Base-by-base conservation (phyloP, 1,140 invertebrate genomes). In the Phortica variegata region DNA sequence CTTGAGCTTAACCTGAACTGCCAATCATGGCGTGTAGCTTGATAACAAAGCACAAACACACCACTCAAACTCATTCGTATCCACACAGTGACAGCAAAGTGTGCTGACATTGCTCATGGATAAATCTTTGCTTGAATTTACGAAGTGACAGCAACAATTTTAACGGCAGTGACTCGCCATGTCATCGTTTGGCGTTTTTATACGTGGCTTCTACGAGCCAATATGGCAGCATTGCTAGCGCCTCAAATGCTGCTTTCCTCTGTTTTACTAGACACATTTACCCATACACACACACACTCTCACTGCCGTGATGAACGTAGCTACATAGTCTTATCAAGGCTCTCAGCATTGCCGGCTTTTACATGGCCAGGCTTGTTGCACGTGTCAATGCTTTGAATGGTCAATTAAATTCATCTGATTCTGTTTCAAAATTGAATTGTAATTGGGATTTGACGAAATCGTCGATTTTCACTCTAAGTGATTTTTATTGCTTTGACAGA, bases 331-430 rank as follows among this genome's bases (percentile, higher is more conserved):
- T 60, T 32, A 45, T 44, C 13, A 41, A 46, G 34, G 39, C 19
- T 21, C n/a, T n/a, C n/a, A n/a, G 43, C 46, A 19, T 18, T 43
- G 38, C 26, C 12, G 26, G 6, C 26, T 29, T 12, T 29, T 29
- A n/a, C n/a, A n/a, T n/a, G 12, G 26, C 42, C 57, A 33, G 42
- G 34, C 47, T 49, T 55, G 48, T 65, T 55, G 55, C 58, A 56
- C 56, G 56, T 66, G 63, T 53, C 63, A 58, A 49, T 68, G 63
- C 54, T 60, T 60, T 68, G 60, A 68, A 68, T 68, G 63, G 65
- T 68, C 63, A 68, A 68, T 68, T 68, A 68, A 68, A 68, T 63
- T 46, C 38, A 51, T 49, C 50, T 47, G 49, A 53, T 56, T 56
- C 46, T 10, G 31, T 38, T 49, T 47, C 33, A 26, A 29, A 56